Base-by-base conservation (phyloP, 2,113 vertebrate genomes). In the Malurus cyaneus region DNA sequence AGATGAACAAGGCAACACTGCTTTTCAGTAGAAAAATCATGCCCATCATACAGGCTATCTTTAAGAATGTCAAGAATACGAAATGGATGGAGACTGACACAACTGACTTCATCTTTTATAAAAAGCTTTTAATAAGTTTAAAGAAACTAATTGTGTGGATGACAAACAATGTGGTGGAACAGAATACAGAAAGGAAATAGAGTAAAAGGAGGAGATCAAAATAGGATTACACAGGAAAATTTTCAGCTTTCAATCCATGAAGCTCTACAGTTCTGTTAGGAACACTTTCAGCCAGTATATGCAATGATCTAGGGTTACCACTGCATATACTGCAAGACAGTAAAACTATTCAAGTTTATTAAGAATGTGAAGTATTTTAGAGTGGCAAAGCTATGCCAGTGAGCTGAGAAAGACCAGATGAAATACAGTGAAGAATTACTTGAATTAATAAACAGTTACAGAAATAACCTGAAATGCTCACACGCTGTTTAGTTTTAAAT, bases 381-480 rank as follows among this genome's bases (percentile, higher is more conserved):
- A 85, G 53, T 32, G 46, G 50, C 53, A 89, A 89, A 74, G 53
- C 70, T 65, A 82, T 32, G 79, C 18, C n/a, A 92, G 34, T 80
- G 42, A 84, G 47, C 44, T 90, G 76, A 95, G 79, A 94, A 93
- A 86, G 46, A 93, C 28, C 60, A 94, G 59, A 70, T 0, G 3
- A 87, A 94, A 91, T 42, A 60, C 12, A 79, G 20, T 42, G 53
- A 84, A 93, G 65, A 76, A 87, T 49, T 79, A 73, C 36, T 73
- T 54, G 46, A 89, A 91, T 81, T 80, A 82, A 89, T 89, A 72
- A 91, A 82, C 36, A 92, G 34, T 44, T 69, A 91, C 39, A 62
- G 46, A 44, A 96, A 81, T 88, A 92, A 86, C 54, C 84, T 69
- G 65, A 88, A 89, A 92, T 82, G 64, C 28, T 74, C n/a, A 81